Evolutionary conservation across 2,888 invertebrate species (phyloP), one percentile per base, ranked within the genome.

Genomic region (Eristalinus sepulchralis): DNA sequence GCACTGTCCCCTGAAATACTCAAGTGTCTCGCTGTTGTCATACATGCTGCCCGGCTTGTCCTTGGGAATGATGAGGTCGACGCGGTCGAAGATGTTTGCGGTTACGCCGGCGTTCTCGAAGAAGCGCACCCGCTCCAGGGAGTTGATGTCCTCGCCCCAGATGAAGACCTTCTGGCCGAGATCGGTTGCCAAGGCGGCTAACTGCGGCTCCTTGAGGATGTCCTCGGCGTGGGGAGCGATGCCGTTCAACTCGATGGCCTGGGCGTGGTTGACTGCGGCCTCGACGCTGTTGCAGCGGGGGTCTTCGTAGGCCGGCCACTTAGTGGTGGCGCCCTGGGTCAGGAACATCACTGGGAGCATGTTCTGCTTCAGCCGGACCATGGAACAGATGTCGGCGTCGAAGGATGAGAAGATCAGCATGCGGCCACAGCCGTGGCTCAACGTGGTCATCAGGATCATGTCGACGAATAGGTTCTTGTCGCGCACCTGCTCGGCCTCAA

Each of bases 101-200:
- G 99, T 97, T 34, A 99, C 94, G 8, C 98, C 98, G 88, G 98
- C 94, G 77, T 96, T 94, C 90, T 98, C 98, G 73, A 99, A 95
- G 90, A 96, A 95, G 90, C 95, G 95, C 67, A 98, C 97, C 1
- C 96, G 97, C 70, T 95, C 95, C 88, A 95, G 95, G 91, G 97
- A 96, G 90, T 98, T 98, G 91, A 97, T 97, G 90, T 98, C 98
- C 89, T 98, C 98, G 11, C 99, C 99, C 99, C 99, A 99, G 89
- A 98, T 97, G 92, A 99, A 98, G 76, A 98, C 95, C 6, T 98
- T 96, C 76, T 99, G 94, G 8, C 96, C 97, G 10, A 95, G 94
- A 88, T 96, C 95, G 78, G 95, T 96, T 0, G 96, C 97, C 86
- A 96, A 92, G 27, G 89, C 87, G 71, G 95, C 95, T 94, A 97